Evolutionary conservation across 2,888 invertebrate genomes (phyloP).

Genomic region (Lamellibrachia columna): DNA sequence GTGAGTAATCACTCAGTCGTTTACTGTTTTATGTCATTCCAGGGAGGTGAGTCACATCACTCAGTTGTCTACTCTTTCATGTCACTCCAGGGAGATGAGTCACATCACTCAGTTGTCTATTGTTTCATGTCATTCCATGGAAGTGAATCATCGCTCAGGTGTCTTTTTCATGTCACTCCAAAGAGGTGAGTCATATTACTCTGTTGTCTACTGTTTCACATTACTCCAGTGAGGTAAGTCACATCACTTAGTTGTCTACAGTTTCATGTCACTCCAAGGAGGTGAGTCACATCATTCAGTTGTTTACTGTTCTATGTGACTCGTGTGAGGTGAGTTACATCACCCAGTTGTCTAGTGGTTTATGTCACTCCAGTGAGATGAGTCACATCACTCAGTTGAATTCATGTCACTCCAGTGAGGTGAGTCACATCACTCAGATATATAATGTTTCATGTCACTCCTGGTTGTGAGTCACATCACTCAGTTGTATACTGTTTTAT

Average conservation of each 20-base stretch:
- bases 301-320: no score
- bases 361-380: constrained; percentile 70
- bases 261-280: background rate
- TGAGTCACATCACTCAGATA: constrained; percentile 39
- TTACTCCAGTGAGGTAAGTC: constrained; percentile 71
- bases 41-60: constrained; percentile 68
- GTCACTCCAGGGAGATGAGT: no score
- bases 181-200: constrained; percentile 67
- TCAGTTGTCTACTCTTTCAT: background rate
- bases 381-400: constrained; percentile 28
- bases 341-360: no score
- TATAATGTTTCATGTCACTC: background rate
- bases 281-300: no score
- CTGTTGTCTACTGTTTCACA: background rate
- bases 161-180: constrained; percentile 66
- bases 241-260: background rate
- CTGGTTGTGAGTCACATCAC: no score
- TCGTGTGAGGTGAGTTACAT: no score
- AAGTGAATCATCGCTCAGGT: no score
- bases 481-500: no score
- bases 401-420: constrained; percentile 71
- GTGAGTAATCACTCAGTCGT: constrained; percentile 45
- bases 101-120: no score
- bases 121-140: no score
- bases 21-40: constrained; percentile 64